A percentile compares a stretch with the other conserved stretches of the same genome.
These are phyloP conservation scores for Apodemus speciosus DNA, from an alignment of 2,113 vertebrate species.

Conservation along the genomic window DNA sequence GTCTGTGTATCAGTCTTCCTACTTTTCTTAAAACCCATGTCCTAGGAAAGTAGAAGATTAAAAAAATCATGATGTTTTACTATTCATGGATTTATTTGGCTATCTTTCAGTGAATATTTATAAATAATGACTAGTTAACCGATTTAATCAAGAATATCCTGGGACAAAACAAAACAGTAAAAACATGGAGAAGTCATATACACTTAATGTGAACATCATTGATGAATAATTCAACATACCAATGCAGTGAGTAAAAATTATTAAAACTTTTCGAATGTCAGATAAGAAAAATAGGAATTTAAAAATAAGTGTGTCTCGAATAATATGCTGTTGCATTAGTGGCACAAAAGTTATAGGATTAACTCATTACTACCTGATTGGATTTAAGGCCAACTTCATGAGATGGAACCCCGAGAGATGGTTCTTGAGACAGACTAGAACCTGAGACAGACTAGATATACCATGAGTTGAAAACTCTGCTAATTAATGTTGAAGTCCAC, in stretches of 20 bases:
- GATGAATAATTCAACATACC: background rate
- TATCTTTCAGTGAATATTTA: background rate
- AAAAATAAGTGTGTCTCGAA: background rate
- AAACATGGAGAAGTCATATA: background rate
- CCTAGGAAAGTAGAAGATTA: background rate
- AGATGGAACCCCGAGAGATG: background rate
- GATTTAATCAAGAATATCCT: background rate
- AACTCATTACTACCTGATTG: background rate
- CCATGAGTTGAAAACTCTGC: no score
- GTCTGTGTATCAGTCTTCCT: background rate
- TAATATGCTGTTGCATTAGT: rapidly evolving
- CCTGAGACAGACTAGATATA: background rate
- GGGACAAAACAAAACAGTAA: background rate
- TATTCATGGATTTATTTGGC: background rate
- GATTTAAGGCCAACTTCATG: background rate
- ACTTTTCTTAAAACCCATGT: background rate
- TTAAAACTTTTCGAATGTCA: background rate
- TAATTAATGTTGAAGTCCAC: no score
- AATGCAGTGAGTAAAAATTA: background rate
- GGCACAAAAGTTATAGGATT: background rate
- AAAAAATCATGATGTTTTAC: background rate
- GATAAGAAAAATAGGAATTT: background rate
- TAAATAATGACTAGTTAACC: background rate
- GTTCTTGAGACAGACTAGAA: background rate
- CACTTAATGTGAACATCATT: background rate